Conservation (phyloP, 1,140 invertebrate species). For the Pogonomyrmex californicus region DNA sequence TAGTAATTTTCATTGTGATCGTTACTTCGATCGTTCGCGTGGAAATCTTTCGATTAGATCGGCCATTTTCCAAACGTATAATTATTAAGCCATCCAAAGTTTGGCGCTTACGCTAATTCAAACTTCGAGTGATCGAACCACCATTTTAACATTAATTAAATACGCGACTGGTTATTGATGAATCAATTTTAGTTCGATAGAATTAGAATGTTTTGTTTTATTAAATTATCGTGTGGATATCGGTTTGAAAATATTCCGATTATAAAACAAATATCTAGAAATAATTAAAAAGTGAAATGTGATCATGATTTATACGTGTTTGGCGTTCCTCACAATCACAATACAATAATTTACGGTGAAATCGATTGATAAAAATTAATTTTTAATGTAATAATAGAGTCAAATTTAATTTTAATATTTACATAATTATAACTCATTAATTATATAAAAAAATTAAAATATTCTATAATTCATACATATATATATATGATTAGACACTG, state of each 20-base stretch:
- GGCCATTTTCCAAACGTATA: background rate
- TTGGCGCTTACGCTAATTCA: background rate
- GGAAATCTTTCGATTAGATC: background rate
- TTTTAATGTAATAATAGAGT: background rate
- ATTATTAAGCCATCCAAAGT: background rate
- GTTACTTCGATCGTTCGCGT: background rate
- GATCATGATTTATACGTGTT: background rate
- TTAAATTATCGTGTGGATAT: background rate
- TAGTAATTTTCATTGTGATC: background rate
- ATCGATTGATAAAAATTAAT: background rate
- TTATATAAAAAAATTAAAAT: background rate
- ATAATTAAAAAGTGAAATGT: background rate
- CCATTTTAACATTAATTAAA: background rate
- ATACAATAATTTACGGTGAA: background rate
- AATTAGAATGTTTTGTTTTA: background rate
- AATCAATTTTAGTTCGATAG: background rate
- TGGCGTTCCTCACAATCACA: background rate
- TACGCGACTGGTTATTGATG: background rate
- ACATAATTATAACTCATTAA: background rate
- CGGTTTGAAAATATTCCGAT: background rate
- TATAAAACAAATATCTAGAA: background rate
- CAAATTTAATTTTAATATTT: background rate
- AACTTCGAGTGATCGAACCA: background rate
- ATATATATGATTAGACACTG: no score
- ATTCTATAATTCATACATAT: background rate